Percentiles rank a stretch among this genome's conserved stretches.
Evolutionary conservation across 2,797 vertebrate genomes (phyloP).

Genomic region (Falco novaeseelandiae): DNA sequence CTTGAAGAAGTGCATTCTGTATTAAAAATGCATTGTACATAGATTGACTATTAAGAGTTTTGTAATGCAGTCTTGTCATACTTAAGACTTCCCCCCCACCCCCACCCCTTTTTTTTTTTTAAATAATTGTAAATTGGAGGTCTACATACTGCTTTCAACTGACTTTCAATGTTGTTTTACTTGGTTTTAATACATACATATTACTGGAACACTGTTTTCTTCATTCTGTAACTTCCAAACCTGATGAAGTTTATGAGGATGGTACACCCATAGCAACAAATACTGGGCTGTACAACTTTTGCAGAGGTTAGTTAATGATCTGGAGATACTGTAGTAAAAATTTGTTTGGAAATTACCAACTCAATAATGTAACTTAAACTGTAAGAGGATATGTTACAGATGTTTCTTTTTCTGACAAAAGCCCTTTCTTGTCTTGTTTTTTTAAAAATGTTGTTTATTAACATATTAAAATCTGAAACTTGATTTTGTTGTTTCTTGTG

Average conservation of each 20-base stretch:
- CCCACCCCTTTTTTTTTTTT: not conserved
- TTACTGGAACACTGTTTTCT: not conserved
- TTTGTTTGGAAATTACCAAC: not conserved
- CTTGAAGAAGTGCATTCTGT: not conserved
- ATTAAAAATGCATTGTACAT: not conserved
- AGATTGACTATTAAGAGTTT: not conserved
- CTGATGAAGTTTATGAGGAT: not conserved
- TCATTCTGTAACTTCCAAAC: not conserved
- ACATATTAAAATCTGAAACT: not conserved
- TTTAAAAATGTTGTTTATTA: not conserved
- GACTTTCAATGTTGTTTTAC: not conserved
- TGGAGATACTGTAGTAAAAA: not conserved
- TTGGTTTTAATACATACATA: fast-evolving
- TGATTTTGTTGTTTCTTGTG: not conserved
- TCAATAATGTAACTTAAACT: not conserved
- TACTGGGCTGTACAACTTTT: not conserved
- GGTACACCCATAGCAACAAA: not conserved
- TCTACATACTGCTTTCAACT: not conserved
- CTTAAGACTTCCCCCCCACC: not conserved
- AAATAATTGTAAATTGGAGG: not conserved
- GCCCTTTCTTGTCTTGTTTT: not conserved
- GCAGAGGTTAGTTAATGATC: not conserved
- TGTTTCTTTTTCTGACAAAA: not conserved
- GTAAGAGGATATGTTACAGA: not conserved
- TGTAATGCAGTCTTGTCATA: not conserved